Evolutionary conservation across 1,140 invertebrate genomes (phyloP).

Genomic region (Parapsyche elsis): DNA sequence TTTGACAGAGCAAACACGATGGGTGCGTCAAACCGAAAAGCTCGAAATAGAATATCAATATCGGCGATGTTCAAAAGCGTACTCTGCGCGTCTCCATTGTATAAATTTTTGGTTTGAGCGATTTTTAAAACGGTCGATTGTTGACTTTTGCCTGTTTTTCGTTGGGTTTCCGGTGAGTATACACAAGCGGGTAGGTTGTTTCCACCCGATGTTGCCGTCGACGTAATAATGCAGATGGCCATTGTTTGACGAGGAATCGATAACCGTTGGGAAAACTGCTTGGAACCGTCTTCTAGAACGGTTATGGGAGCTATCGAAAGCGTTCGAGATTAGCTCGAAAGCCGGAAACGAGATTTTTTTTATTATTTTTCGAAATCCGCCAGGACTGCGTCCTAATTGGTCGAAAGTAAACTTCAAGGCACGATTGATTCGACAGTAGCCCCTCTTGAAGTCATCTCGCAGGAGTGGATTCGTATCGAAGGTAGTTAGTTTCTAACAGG

Average conservation of each 20-base stretch:
- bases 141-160: neutral
- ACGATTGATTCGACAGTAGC: no score
- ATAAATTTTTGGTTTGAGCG: no score
- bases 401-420: no score
- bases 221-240: neutral
- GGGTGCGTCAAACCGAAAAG: no score
- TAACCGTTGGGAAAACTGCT: neutral
- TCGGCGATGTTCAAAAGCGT: no score
- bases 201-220: neutral
- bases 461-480: constrained; percentile 7
- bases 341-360: neutral
- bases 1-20: no score
- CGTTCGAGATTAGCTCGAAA: neutral
- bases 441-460: no score
- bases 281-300: neutral
- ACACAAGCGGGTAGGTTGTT: neutral
- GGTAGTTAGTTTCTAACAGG: neutral
- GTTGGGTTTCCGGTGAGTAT: neutral
- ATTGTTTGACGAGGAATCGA: neutral
- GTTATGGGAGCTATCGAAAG: neutral
- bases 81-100: no score
- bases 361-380: neutral
- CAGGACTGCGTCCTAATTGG: no score
- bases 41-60: no score
- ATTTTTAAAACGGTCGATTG: neutral